phyloP scores from a whole-genome alignment of 2,888 invertebrate genomes.

The Emmelina monodactyla region DNA sequence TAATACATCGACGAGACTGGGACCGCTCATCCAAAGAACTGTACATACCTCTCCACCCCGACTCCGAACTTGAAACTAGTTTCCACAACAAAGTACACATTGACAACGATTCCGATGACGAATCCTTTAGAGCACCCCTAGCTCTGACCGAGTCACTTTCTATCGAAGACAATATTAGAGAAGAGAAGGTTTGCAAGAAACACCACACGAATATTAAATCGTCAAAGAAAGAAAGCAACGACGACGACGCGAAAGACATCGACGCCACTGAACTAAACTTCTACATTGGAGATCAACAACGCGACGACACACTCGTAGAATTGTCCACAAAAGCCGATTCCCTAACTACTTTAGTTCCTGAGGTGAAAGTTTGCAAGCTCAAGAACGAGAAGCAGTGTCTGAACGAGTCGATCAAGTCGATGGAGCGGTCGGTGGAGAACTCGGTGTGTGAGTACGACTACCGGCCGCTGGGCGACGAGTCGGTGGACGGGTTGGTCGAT shows the following conservation, averaged over 20 bases:
- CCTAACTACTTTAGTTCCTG: neutral
- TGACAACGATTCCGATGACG: conserved; percentile 18
- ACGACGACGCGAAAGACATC: conserved; percentile 37
- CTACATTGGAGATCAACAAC: conserved; percentile 37
- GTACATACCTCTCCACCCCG: conserved; percentile 35
- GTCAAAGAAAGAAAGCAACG: conserved; percentile 28
- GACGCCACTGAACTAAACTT: conserved; percentile 39
- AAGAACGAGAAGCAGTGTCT: conserved; percentile 46
- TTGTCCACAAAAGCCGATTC: conserved; percentile 11
- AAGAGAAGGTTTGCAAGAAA: conserved; percentile 38
- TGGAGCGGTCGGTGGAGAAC: conserved; percentile 24
- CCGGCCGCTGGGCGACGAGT: conserved; percentile 11
- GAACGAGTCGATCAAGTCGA: conserved; percentile 39
- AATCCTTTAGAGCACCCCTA: conserved; percentile 22
- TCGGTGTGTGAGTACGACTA: neutral
- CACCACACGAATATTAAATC: conserved; percentile 50
- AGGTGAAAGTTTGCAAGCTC: conserved; percentile 20
- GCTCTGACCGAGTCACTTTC: conserved; percentile 28
- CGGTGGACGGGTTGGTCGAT: conserved; percentile 20
- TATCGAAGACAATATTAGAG: conserved; percentile 23
- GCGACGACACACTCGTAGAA: conserved; percentile 12
- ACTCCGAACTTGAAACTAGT: conserved; percentile 11
- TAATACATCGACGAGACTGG: conserved; percentile 51
- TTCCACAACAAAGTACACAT: conserved; percentile 12
- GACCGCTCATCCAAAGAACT: conserved; percentile 45